A percentile compares a stretch with the other conserved stretches of the same genome.
Conservation (phyloP, 2,888 invertebrate genomes). For the Rhaphigaster nebulosa region DNA sequence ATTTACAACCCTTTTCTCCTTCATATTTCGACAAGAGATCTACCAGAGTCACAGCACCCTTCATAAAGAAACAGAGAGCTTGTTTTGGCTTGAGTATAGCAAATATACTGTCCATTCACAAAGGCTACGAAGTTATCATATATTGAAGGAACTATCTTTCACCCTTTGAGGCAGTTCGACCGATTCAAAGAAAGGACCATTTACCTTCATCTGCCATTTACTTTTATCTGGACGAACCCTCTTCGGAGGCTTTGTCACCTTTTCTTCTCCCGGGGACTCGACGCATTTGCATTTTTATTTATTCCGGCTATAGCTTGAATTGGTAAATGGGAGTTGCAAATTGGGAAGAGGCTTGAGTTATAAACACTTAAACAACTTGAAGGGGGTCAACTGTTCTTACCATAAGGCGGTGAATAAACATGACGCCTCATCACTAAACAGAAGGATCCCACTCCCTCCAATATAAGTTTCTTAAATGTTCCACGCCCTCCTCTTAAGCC, state of each 20-base stretch:
- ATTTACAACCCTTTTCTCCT: not conserved
- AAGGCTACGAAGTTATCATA: slow-evolving; percentile 36
- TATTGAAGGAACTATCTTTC: slow-evolving; percentile 18
- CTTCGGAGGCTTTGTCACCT: not conserved
- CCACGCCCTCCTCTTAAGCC: not conserved
- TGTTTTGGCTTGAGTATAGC: not conserved
- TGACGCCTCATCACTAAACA: slow-evolving; percentile 14
- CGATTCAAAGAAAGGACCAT: not conserved
- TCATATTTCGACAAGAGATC: not conserved
- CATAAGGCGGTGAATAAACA: slow-evolving; percentile 34
- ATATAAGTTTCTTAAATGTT: slow-evolving; percentile 5
- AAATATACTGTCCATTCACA: not conserved
- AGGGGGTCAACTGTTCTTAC: not conserved
- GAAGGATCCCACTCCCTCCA: not conserved
- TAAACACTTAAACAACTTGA: slow-evolving; percentile 8
- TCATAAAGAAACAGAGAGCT: not conserved
- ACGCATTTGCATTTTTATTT: slow-evolving; percentile 20
- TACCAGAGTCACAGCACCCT: not conserved
- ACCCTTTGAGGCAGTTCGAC: not conserved
- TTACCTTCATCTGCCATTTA: not conserved
- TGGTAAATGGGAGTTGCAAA: slow-evolving; percentile 15
- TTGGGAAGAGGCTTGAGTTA: not conserved
- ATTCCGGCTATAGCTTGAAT: not conserved
- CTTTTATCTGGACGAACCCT: not conserved
- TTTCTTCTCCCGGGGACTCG: not conserved